Base-by-base conservation (phyloP, 2,888 invertebrate genomes). In the Lumbricus terrestris region DNA sequence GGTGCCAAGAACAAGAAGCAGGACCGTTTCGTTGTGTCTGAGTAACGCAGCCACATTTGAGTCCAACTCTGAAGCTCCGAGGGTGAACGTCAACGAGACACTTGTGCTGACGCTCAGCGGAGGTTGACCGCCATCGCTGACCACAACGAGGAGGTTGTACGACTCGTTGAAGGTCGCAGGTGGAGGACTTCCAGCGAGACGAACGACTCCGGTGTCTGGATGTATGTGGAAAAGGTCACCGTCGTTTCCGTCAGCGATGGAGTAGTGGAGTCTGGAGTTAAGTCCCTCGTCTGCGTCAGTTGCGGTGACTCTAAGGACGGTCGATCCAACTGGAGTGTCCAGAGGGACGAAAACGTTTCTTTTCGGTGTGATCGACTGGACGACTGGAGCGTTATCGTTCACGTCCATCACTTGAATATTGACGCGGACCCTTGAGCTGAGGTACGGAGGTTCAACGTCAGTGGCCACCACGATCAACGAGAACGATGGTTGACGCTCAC, bases 351-450 rank as follows among this genome's bases (percentile, higher is more conserved):
- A 0, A 23, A 85, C 85, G 20, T 34, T 85, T 85, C 13, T 34
- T 4, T 18, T 20, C 34, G 35, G 85, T 20, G 15, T 6, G 20
- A 23, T 16, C 6, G 35, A 35, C 35, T 85, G 20, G 34, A 85
- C 35, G 6, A 98, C 97, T 90, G 99, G 99, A 94, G 98, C 94
- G 95, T 99, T 98, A 95, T 99, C 98, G 95, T 98, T 98, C 93
- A 98, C 97, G 95, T 98, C 98, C 94, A 97, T 96, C 93, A 99
- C 97, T 93, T 97, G 97, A 92, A 98, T 97, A 92, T 97, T 96
- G 85, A 99, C 97, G 90, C 23, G 23, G 23, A 37, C 85, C 35
- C 0, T 34, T 37, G 85, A 85, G 16, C 37, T 85, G 13, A 85
- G 37, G 16, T 85, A 85, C 37, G 85, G 85, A 0, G 85, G 34